phyloP scores from a whole-genome alignment of 2,113 vertebrate genomes.

The Centropristis striata region DNA sequence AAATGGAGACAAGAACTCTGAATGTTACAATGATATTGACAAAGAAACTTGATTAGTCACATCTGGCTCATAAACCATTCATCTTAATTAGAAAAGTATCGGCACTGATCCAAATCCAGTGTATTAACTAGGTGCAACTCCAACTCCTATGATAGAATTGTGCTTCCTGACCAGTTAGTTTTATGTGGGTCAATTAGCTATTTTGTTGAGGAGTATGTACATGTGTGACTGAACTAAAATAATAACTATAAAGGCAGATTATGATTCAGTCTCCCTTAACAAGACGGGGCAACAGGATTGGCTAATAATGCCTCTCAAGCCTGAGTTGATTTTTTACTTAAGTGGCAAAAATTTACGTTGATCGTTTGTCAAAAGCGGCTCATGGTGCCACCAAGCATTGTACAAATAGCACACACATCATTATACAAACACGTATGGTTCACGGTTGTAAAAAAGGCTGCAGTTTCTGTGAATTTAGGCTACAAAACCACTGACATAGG shows the following conservation, averaged over 20 bases:
- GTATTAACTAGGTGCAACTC: background rate
- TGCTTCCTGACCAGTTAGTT: background rate
- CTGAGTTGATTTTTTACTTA: slow-evolving; percentile 10
- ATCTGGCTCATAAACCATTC: background rate
- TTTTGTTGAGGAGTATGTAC: background rate
- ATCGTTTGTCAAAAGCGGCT: too few species aligned
- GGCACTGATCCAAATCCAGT: background rate
- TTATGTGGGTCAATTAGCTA: background rate
- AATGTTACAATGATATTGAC: too few species aligned
- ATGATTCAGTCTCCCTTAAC: background rate
- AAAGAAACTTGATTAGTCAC: background rate
- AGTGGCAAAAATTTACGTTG: slow-evolving; percentile 4
- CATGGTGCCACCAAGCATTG: too few species aligned
- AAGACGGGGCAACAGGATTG: background rate
- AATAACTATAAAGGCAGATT: background rate
- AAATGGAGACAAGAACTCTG: too few species aligned
- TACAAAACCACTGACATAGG: too few species aligned
- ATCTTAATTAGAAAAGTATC: background rate
- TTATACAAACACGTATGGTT: too few species aligned
- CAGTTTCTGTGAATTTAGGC: too few species aligned
- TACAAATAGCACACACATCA: too few species aligned
- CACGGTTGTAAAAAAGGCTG: too few species aligned
- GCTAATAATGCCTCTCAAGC: background rate
- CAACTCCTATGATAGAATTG: background rate
- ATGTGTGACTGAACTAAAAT: background rate